A percentile compares a stretch with the other conserved stretches of the same genome.
Evolutionary conservation across 1,140 invertebrate species (phyloP).

Genomic region (Nomia melanderi): DNA sequence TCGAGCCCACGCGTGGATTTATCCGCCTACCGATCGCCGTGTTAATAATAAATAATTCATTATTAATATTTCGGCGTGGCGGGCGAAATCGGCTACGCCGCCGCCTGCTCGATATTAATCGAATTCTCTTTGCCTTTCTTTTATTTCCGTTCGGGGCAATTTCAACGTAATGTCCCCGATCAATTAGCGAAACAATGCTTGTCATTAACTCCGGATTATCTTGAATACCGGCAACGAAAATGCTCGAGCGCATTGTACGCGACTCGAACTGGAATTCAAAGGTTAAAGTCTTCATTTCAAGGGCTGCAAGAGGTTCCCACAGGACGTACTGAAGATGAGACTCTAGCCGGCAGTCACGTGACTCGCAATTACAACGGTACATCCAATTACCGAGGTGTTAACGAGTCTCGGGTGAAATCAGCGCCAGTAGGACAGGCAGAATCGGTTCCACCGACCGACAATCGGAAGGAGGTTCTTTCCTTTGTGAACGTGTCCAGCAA

Average conservation of each 20-base stretch:
- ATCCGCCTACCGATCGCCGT: constrained; percentile 3
- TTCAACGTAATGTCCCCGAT: no score
- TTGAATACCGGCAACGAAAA: no score
- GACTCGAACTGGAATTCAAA: no score
- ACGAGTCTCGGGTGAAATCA: constrained; percentile 43
- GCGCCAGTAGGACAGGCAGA: constrained; percentile 8
- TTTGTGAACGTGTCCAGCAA: not conserved
- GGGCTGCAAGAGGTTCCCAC: constrained; percentile 4
- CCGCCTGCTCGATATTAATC: not conserved
- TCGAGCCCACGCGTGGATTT: not conserved
- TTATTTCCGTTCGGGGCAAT: no score
- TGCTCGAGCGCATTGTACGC: no score
- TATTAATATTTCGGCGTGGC: constrained; percentile 4
- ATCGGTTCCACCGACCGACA: constrained; percentile 41
- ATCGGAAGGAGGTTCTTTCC: constrained; percentile 23
- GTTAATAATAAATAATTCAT: constrained; percentile 24
- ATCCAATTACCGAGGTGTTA: constrained; percentile 46
- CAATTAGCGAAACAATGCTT: no score
- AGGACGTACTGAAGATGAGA: not conserved
- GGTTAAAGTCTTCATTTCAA: not conserved
- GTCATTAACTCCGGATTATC: no score
- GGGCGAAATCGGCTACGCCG: not conserved
- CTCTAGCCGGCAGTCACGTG: constrained; percentile 2
- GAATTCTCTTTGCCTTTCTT: no score
- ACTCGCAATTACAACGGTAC: constrained; percentile 40